Conservation (phyloP, 2,888 invertebrate species). For the Meandrusa payeni region DNA sequence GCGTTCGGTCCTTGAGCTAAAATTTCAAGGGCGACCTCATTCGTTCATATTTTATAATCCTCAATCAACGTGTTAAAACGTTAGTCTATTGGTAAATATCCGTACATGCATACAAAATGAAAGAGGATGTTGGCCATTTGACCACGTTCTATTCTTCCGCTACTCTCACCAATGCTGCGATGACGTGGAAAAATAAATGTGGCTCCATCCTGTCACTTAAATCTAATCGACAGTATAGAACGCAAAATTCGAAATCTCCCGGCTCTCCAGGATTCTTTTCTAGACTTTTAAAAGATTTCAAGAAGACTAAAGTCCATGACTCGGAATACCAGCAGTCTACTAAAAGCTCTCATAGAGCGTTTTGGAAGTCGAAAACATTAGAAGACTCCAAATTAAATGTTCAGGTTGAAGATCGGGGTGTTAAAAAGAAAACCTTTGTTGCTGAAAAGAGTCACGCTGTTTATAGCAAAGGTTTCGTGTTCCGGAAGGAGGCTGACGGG, state of each 20-base stretch:
- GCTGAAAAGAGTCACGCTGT: constrained; percentile 36
- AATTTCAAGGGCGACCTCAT: constrained; percentile 28
- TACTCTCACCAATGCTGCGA: constrained; percentile 38
- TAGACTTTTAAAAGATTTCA: constrained; percentile 55
- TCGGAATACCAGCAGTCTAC: constrained; percentile 55
- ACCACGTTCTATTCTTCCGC: constrained; percentile 47
- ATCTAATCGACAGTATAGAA: constrained; percentile 46
- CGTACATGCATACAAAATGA: constrained; percentile 42
- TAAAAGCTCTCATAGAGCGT: constrained; percentile 57
- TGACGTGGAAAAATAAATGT: constrained; percentile 57
- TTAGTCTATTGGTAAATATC: constrained; percentile 20
- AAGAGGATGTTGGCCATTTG: constrained; percentile 51
- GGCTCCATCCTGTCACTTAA: constrained; percentile 63
- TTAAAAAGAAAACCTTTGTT: constrained; percentile 29
- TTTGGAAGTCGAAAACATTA: constrained; percentile 60
- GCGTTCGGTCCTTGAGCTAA: constrained; percentile 30
- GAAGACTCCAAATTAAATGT: constrained; percentile 27
- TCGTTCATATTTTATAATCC: constrained; percentile 24
- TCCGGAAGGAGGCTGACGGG: constrained; percentile 36
- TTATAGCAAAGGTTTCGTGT: constrained; percentile 39
- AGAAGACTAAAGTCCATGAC: constrained; percentile 58
- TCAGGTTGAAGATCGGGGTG: constrained; percentile 26
- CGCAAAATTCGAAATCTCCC: background rate
- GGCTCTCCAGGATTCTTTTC: constrained; percentile 44
- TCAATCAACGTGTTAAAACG: background rate